Conservation (phyloP, 2,113 vertebrate genomes). For the Tachuris rubrigastra region DNA sequence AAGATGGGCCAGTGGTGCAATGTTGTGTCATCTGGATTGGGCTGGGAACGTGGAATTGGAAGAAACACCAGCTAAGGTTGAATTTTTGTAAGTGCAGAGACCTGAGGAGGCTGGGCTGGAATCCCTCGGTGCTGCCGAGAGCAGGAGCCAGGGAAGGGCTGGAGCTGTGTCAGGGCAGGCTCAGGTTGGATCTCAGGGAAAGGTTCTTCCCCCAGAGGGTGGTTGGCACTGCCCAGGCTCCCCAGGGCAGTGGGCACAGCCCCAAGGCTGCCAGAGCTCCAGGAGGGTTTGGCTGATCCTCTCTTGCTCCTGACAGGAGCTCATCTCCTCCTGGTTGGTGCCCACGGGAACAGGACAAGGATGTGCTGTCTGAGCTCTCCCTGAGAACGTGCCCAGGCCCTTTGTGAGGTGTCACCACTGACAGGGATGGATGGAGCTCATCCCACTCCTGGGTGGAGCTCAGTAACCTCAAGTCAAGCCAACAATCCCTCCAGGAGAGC, state of each 20-base stretch:
- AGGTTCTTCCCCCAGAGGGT: neutral
- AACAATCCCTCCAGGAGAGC: too few species aligned
- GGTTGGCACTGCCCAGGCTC: neutral
- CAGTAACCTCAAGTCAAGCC: too few species aligned
- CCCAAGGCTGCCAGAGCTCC: neutral
- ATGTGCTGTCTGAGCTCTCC: too few species aligned
- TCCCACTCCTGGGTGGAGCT: too few species aligned
- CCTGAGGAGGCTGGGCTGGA: neutral
- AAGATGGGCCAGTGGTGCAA: neutral
- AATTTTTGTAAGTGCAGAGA: neutral
- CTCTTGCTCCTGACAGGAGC: too few species aligned
- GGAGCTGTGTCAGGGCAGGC: neutral
- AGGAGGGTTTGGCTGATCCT: neutral
- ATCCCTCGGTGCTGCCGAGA: neutral
- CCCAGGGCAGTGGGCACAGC: neutral
- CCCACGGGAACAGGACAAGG: too few species aligned
- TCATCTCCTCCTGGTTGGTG: too few species aligned
- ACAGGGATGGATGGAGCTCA: too few species aligned
- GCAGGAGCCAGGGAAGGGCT: neutral
- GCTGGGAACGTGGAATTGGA: neutral
- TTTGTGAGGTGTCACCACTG: too few species aligned
- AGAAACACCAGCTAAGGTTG: neutral
- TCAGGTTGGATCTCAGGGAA: neutral
- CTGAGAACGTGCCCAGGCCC: too few species aligned
- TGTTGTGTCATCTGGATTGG: neutral